Evolutionary conservation across 2,797 vertebrate genomes (phyloP).

Genomic region (Rhodeus uyekii): DNA sequence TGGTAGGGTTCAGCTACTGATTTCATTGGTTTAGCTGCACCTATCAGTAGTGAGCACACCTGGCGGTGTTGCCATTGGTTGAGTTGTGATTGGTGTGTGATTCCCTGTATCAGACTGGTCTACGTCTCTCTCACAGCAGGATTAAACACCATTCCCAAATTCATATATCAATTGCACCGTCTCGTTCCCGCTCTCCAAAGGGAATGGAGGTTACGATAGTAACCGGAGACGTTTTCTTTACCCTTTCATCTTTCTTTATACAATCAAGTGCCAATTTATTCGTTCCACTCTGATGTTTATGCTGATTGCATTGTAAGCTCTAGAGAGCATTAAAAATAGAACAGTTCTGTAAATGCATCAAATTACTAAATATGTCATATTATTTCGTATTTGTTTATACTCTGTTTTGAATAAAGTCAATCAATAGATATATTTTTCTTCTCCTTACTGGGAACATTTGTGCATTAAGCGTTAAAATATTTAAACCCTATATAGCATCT

Average conservation of each 20-base stretch:
- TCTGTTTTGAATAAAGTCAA: conserved; percentile 11
- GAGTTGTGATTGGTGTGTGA: no score
- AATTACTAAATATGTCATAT: conserved; percentile 1
- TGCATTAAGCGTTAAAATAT: not conserved
- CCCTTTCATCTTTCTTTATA: not conserved
- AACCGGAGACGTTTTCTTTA: no score
- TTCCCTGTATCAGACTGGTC: no score
- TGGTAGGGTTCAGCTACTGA: no score
- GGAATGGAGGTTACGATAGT: no score
- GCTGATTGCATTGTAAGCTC: not conserved
- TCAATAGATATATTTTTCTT: not conserved
- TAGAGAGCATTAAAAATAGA: not conserved
- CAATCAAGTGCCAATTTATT: not conserved
- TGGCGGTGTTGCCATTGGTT: no score
- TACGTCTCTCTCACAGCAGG: no score
- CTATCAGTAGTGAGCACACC: no score
- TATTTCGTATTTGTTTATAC: conserved; percentile 13
- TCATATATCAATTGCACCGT: no score
- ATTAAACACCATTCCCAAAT: no score
- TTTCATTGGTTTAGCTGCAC: no score
- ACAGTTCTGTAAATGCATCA: not conserved
- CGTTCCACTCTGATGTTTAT: not conserved
- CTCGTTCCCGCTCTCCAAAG: no score
- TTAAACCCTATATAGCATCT: not conserved
- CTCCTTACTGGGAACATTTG: not conserved